Base-by-base conservation (phyloP, 53 echinoderm and acorn worm genomes). In the Paelopatides confundens region DNA sequence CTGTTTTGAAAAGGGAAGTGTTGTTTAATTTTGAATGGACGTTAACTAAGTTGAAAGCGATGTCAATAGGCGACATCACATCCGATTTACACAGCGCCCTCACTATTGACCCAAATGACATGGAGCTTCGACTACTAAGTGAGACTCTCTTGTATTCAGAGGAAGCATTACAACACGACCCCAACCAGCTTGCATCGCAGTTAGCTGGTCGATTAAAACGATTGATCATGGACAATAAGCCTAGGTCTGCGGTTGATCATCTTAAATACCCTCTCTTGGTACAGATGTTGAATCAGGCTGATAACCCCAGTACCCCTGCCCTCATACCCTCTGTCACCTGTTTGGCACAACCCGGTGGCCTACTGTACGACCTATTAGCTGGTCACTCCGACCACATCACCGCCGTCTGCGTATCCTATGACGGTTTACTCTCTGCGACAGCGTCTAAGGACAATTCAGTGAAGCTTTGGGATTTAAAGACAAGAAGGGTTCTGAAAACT, bases 381-480 rank as follows among this genome's bases (percentile, higher is more conserved):
- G 97, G 97, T 81, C 97, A 97, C 70, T 83, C 93, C 0, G 86
- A 93, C 43, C 89, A 85, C 62, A 94, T 97, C 65, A 97, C 93
- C 0, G 97, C 97, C 3, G 93, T 97, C 28, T 93, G 93, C 9
- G 92, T 88, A 12, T 87, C 94, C 3, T 50, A 86, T 18, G 89
- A 90, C 65, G 93, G 95, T 1, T 62, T 78, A 17, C 58, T 92
- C 26, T 93, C 97, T 2, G 93, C 88, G 1, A 97, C 97, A 7
- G 97, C 95, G 1, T 97, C 97, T 2, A 83, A 68, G 74, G 97
- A 97, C 77, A 87, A 89, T 27, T 65, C 95, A 0, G 49, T 97
- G 58, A 97, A 97, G 67, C 77, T 97, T 18, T 97, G 97, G 97
- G 95, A 97, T 66, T 63, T 97, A 65, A 88, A 83, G 81, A 97